Percentiles rank a stretch among this genome's conserved stretches.
These are phyloP conservation scores for Gryllus longicercus DNA, from an alignment of 2,888 invertebrate genomes.

Conservation along the genomic window DNA sequence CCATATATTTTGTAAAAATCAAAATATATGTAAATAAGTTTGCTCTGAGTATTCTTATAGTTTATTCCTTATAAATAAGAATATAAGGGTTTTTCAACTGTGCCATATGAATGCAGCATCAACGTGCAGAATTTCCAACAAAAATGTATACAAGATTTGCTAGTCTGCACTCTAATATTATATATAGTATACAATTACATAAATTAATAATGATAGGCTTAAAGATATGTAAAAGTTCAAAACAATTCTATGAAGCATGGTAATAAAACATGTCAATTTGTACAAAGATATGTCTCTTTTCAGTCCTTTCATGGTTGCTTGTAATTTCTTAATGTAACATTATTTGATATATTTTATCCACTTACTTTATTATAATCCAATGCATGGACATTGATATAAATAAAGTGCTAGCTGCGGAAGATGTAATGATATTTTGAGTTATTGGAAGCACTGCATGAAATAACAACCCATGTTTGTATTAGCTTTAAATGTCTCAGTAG, in stretches of 20 bases:
- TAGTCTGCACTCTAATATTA: constrained; percentile 35
- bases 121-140: constrained; percentile 31
- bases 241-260: constrained; percentile 21
- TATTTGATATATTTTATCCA: constrained; percentile 17
- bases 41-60: constrained; percentile 27
- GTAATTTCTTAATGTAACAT: constrained; percentile 17
- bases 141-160: constrained; percentile 29
- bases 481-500: no score
- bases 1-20: constrained; percentile 30
- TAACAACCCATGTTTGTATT: no score
- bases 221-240: constrained; percentile 17
- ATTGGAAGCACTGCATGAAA: not conserved
- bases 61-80: constrained; percentile 23
- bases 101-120: constrained; percentile 34
- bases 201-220: not conserved
- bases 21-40: constrained; percentile 26
- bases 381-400: constrained; percentile 11
- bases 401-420: constrained; percentile 2
- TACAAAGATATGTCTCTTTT: constrained; percentile 26
- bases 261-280: constrained; percentile 27
- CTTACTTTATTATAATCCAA: constrained; percentile 8
- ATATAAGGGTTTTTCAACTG: constrained; percentile 28
- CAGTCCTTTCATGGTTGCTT: constrained; percentile 17
- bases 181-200: constrained; percentile 24
- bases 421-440: constrained; percentile 17